A percentile compares a stretch with the other conserved stretches of the same genome.
phyloP scores from a whole-genome alignment of 2,888 invertebrate species.

The Chrysopilus asiliformis region DNA sequence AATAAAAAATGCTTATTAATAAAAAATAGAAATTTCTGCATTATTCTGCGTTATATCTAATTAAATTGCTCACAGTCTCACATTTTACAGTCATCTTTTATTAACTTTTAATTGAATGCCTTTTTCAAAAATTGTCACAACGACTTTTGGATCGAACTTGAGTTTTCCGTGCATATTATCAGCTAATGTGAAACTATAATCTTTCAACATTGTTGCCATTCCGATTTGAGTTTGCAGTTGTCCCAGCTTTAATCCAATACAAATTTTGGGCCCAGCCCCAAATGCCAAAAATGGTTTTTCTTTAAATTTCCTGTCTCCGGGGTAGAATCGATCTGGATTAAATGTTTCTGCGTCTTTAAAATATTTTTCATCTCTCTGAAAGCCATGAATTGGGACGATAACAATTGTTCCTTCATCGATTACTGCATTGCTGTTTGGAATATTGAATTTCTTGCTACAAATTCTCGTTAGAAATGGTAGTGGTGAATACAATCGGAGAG shows the following conservation, averaged over 20 bases:
- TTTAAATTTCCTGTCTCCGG: neutral
- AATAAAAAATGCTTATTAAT: too few relatives aligned
- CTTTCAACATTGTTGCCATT: neutral
- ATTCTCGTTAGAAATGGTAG: neutral
- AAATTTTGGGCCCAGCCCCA: neutral
- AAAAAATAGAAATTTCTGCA: too few relatives aligned
- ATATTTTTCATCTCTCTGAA: neutral
- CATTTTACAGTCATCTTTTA: too few relatives aligned
- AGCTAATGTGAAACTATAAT: too few relatives aligned
- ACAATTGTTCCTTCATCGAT: neutral
- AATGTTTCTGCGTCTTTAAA: neutral
- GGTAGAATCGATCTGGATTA: neutral
- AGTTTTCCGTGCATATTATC: too few relatives aligned
- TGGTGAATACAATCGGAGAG: neutral
- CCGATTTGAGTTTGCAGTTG: neutral
- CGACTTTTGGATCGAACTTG: too few relatives aligned
- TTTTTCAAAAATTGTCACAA: too few relatives aligned
- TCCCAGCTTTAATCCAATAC: neutral
- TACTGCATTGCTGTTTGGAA: neutral
- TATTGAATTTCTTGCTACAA: neutral
- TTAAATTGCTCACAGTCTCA: too few relatives aligned
- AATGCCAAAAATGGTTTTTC: neutral
- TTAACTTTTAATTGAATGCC: too few relatives aligned
- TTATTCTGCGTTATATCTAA: too few relatives aligned
- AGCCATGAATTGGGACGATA: neutral